Conservation (phyloP, 1,140 invertebrate genomes). For the Brachionus plicatilis region DNA sequence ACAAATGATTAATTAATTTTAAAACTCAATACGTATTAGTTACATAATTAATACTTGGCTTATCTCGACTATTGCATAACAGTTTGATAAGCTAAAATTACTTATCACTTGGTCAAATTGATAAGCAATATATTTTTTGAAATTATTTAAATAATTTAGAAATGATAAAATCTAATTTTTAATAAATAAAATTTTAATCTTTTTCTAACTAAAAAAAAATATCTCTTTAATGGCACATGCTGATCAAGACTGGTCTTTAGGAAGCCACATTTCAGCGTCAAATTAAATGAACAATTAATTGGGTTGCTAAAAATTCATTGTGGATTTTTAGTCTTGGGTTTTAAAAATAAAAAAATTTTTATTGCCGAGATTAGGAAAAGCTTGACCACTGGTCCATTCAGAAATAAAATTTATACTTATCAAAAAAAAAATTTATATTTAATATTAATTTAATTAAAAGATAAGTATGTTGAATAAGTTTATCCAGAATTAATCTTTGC, state of each 20-base stretch:
- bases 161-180: not conserved
- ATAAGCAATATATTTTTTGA: not conserved
- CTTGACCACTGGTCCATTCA: too few species aligned
- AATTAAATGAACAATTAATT: too few species aligned
- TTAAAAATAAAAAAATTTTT: not conserved
- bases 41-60: not conserved
- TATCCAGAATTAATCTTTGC: not conserved
- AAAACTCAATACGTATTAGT: not conserved
- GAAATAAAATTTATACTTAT: too few species aligned
- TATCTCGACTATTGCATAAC: not conserved
- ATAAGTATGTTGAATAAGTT: not conserved
- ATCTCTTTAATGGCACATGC: too few species aligned
- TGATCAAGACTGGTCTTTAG: too few species aligned
- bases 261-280: too few species aligned
- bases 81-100: not conserved
- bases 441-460: not conserved
- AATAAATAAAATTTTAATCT: too few species aligned
- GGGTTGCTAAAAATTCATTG: too few species aligned
- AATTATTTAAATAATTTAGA: not conserved
- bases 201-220: too few species aligned
- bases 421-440: too few species aligned
- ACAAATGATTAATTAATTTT: slow-evolving; percentile 3
- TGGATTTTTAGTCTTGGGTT: too few species aligned
- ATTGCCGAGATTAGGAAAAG: too few species aligned
- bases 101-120: not conserved